Percentiles rank a stretch among this genome's conserved stretches.
phyloP scores from a whole-genome alignment of 2,113 vertebrate genomes.

The Ceuthmochares aereus region DNA sequence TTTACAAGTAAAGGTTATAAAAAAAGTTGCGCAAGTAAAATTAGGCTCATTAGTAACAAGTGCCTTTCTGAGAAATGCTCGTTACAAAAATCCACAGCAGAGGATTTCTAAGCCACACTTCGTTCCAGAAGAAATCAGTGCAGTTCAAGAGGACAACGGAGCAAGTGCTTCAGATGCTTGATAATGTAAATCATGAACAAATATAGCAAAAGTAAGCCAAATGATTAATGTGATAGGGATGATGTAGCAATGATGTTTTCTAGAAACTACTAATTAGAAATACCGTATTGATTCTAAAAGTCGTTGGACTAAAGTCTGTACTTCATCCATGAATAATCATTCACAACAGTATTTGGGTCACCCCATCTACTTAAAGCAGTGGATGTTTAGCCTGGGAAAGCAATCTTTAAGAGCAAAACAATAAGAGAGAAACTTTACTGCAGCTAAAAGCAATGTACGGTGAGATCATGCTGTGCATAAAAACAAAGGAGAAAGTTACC shows the following conservation, averaged over 20 bases:
- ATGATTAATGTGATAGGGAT: not conserved
- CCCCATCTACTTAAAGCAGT: slow-evolving; percentile 21
- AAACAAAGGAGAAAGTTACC: not conserved
- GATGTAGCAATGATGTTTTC: not conserved
- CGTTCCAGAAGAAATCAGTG: not conserved
- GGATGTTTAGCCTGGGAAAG: not conserved
- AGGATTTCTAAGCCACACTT: not conserved
- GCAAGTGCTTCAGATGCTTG: not conserved
- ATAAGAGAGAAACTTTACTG: not conserved
- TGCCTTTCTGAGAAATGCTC: not conserved
- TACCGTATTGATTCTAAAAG: not conserved
- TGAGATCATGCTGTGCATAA: not conserved
- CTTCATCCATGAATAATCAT: slow-evolving; percentile 5
- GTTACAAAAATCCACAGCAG: not conserved
- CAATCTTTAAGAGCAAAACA: not conserved
- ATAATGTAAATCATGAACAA: not conserved
- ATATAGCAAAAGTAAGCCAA: not conserved
- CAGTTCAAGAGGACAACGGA: not conserved
- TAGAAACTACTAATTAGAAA: not conserved
- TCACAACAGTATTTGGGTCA: slow-evolving; percentile 6
- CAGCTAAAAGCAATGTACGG: not conserved
- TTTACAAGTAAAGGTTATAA: not conserved
- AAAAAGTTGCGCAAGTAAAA: not conserved
- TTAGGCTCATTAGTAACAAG: not conserved
- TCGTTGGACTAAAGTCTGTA: not conserved